A percentile compares a stretch with the other conserved stretches of the same genome.
Evolutionary conservation across 2,113 vertebrate species (phyloP).

Genomic region (Platichthys stellatus): DNA sequence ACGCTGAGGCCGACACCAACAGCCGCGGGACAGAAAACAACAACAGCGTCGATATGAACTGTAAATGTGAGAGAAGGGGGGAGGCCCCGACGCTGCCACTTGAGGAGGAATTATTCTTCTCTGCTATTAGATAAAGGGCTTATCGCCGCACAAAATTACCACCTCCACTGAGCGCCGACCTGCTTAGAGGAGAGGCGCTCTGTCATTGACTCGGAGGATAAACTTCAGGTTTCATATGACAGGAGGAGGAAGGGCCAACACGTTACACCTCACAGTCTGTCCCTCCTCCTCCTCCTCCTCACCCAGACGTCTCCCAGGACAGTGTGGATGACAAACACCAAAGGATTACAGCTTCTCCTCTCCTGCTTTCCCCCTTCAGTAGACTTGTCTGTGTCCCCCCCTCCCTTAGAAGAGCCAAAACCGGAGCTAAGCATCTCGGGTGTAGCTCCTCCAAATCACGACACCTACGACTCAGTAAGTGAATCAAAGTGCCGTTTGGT

Average conservation of each 20-base stretch:
- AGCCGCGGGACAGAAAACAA: slow-evolving; percentile 47
- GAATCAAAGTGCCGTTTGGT: slow-evolving; percentile 56
- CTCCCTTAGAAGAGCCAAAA: slow-evolving; percentile 42
- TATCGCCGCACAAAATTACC: slow-evolving; percentile 85
- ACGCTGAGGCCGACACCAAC: slow-evolving; percentile 49
- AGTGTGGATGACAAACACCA: slow-evolving; percentile 77
- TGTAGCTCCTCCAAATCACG: slow-evolving; percentile 38
- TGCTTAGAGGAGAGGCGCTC: slow-evolving; percentile 79
- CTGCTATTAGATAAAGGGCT: slow-evolving; percentile 85
- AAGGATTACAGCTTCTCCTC: slow-evolving; percentile 76
- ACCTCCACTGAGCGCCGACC: slow-evolving; percentile 77
- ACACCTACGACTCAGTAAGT: slow-evolving; percentile 30
- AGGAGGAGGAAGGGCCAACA: slow-evolving; percentile 74
- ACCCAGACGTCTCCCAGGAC: slow-evolving; percentile 70
- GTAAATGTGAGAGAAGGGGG: slow-evolving; percentile 21
- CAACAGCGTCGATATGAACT: slow-evolving; percentile 4
- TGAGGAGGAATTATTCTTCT: slow-evolving; percentile 80
- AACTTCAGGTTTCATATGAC: slow-evolving; percentile 81
- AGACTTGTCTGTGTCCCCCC: slow-evolving; percentile 64
- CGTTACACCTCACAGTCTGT: slow-evolving; percentile 45
- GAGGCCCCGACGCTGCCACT: slow-evolving; percentile 40
- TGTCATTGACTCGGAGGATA: slow-evolving; percentile 82
- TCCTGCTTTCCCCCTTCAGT: slow-evolving; percentile 76
- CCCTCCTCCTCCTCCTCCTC: slow-evolving; percentile 1
- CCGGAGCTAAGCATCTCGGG: slow-evolving; percentile 47